Base-by-base conservation (phyloP, 2,113 vertebrate genomes). In the Rhea pennata region DNA sequence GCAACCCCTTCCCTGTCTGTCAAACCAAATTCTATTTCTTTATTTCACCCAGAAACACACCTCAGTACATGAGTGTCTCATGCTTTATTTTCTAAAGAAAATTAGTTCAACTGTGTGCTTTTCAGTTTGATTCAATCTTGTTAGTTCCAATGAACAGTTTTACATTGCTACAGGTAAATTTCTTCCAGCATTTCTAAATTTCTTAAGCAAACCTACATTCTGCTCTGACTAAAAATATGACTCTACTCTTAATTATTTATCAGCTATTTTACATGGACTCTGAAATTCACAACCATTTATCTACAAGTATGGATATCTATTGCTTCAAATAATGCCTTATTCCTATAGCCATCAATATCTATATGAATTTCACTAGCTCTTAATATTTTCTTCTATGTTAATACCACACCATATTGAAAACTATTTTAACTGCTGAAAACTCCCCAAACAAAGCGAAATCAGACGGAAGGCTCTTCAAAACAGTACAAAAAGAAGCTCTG, bases 1-100 rank as follows among this genome's bases (percentile, higher is more conserved):
- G 12, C 44, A 81, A 58, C 89, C 83, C 85, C 22, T 94, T 70
- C 51, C 27, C 79, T 95, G 79, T 65, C 95, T 84, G 39, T 95
- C 93, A 92, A 88, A 64, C 21, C 13, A 79, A 65, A 75, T 56
- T 81, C 53, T 75, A 1, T 79, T 46, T 93, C 53, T 84, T 74
- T 83, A 22, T 77, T 87, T 83, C 65, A 51, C 65, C 72, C 4
- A 6, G 95, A 95, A 61, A 15, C 71, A n/a, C 24, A 88, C 91
- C 64, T 96, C 69, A 39, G 17, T 77, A 59, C 74, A 83, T 0
- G 4, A 48, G 12, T 76, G 77, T 56, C 15, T 74, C 46, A 81
- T 58, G 59, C 65, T 70, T 90, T 92, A n/a, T 74, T 75, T 96
- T 96, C 44, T 65, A 80, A 84, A 50, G 40, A 61, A 66, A n/a